Conservation (phyloP, 2,113 vertebrate species). For the Rhabdornis inornatus region DNA sequence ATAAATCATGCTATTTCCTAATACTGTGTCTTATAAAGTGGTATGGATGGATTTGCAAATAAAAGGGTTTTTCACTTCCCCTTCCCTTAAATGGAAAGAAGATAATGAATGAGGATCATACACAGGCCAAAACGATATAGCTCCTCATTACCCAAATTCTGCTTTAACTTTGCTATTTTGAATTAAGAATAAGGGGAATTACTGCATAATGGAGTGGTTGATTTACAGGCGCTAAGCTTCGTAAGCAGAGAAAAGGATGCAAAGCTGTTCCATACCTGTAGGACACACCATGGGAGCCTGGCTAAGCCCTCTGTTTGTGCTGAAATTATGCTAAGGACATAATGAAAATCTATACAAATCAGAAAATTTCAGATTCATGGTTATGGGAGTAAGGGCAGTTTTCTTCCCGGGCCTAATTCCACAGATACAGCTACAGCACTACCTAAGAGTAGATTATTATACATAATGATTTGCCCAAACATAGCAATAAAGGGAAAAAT, state of each 20-base stretch:
- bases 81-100: background rate
- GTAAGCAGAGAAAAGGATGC: constrained; percentile 42
- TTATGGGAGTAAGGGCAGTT: background rate
- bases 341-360: constrained; percentile 21
- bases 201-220: constrained; percentile 25
- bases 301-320: constrained; percentile 37
- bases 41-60: constrained; percentile 53
- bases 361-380: background rate
- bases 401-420: background rate
- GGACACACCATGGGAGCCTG: constrained; percentile 49
- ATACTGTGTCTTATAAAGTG: constrained; percentile 54
- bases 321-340: constrained; percentile 50
- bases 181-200: constrained; percentile 56
- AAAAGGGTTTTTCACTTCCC: background rate
- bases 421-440: background rate
- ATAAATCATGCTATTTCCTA: constrained; percentile 67
- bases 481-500: background rate
- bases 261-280: constrained; percentile 47
- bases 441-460: background rate
- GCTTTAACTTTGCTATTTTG: constrained; percentile 29
- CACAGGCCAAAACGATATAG: background rate
- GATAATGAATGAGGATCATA: constrained; percentile 52
- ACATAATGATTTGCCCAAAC: background rate
- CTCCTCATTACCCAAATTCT: constrained; percentile 20
- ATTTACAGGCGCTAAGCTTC: constrained; percentile 33